Conservation (phyloP, 2,888 invertebrate genomes). For the Eristalinus aeneus region DNA sequence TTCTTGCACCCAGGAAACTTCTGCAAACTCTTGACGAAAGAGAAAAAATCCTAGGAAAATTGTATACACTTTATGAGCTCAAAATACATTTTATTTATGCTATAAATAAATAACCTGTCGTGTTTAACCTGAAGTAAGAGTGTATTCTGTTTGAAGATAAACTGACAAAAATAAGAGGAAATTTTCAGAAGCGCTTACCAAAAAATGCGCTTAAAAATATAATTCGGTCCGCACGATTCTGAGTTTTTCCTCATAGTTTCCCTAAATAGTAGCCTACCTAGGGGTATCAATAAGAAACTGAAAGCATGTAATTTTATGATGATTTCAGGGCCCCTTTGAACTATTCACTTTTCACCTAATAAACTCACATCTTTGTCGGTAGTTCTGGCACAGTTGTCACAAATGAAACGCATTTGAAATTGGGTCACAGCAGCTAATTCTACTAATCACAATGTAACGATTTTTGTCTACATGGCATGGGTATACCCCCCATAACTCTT, state of each 20-base stretch:
- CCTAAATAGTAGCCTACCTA: not conserved
- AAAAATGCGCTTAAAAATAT: conserved; percentile 22
- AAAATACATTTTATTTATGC: not conserved
- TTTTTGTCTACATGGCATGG: not conserved
- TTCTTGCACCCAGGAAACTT: not conserved
- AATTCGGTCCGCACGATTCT: conserved; percentile 41
- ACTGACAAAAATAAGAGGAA: not conserved
- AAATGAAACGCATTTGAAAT: conserved; percentile 7
- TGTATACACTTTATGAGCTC: not conserved
- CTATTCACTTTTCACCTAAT: conserved; percentile 19
- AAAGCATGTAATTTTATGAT: not conserved
- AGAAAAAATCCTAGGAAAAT: not conserved
- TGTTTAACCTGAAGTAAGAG: not conserved
- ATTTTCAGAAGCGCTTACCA: conserved; percentile 18
- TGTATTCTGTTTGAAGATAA: not conserved
- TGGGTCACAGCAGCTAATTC: conserved; percentile 37
- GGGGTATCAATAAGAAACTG: conserved; percentile 2
- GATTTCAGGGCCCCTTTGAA: conserved; percentile 11
- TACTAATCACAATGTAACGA: conserved; percentile 48
- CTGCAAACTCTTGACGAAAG: not conserved
- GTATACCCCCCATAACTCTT: conserved; percentile 17
- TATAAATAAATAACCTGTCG: not conserved
- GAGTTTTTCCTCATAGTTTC: conserved; percentile 28
- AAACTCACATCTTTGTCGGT: conserved; percentile 47
- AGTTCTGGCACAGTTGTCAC: conserved; percentile 41